Evolutionary conservation across 2,888 invertebrate species (phyloP).

Genomic region (Silvanus unidentatus): DNA sequence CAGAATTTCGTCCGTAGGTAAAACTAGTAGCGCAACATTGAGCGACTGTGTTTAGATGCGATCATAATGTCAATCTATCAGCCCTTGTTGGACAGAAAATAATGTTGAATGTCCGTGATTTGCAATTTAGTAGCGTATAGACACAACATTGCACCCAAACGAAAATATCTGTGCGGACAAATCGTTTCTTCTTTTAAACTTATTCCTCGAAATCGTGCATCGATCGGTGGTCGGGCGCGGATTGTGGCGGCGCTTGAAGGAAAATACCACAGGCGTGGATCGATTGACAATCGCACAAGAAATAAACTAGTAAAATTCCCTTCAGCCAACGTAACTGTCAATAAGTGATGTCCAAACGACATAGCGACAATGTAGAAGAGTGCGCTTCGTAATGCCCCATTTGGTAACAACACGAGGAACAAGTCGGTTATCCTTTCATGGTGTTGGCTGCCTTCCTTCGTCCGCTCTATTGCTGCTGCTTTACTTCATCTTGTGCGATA

Average conservation of each 20-base stretch:
- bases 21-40: no score
- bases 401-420: constrained; percentile 34
- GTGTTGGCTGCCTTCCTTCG: constrained; percentile 26
- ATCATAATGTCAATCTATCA: no score
- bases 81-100: no score
- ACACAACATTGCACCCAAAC: no score
- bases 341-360: constrained; percentile 27
- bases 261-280: constrained; percentile 15
- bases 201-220: constrained; percentile 17
- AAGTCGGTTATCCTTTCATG: constrained; percentile 35
- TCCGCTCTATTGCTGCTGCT: no score
- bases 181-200: constrained; percentile 15
- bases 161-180: constrained; percentile 15
- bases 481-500: constrained; percentile 29
- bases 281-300: constrained; percentile 20
- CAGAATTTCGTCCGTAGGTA: no score
- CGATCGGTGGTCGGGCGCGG: constrained; percentile 11
- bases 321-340: constrained; percentile 27
- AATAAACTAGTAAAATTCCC: constrained; percentile 29
- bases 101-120: no score
- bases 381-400: constrained; percentile 28
- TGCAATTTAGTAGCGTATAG: no score
- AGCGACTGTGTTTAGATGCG: no score
- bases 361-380: constrained; percentile 23
- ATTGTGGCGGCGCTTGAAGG: constrained; percentile 13